A percentile compares a stretch with the other conserved stretches of the same genome.
Conservation (phyloP, 2,888 invertebrate genomes). For the Alloscopus bannaensis region DNA sequence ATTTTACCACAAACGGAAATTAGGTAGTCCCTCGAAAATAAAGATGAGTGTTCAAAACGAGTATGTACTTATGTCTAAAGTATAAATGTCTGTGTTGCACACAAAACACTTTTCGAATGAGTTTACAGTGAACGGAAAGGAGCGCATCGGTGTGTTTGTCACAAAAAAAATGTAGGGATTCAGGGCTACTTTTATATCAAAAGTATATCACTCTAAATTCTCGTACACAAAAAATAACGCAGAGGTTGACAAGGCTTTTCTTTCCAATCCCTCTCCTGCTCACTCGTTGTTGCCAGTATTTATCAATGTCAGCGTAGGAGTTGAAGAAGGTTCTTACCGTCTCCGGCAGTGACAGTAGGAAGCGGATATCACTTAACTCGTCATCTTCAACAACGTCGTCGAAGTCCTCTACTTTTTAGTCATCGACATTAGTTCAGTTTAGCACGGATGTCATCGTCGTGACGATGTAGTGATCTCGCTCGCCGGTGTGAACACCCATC, state of each 20-base stretch:
- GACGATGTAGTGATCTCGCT: too few species aligned
- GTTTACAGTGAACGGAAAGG: too few species aligned
- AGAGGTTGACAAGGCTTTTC: too few species aligned
- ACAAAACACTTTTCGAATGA: too few species aligned
- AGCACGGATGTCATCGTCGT: too few species aligned
- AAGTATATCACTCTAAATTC: background rate
- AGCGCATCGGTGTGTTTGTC: background rate
- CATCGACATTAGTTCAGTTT: too few species aligned
- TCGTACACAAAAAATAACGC: too few species aligned
- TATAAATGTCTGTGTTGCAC: background rate
- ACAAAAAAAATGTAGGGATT: constrained; percentile 6
- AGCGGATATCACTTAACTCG: background rate
- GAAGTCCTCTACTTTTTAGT: too few species aligned
- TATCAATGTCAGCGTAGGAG: constrained; percentile 16
- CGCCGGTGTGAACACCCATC: too few species aligned
- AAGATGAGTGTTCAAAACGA: background rate
- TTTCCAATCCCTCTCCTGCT: too few species aligned
- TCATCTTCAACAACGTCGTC: background rate
- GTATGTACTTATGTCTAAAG: too few species aligned
- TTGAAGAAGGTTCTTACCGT: background rate
- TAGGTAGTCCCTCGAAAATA: background rate
- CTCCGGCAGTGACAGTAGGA: constrained; percentile 6
- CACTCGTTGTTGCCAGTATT: constrained; percentile 3
- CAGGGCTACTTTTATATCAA: constrained; percentile 13
- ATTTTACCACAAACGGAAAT: too few species aligned